Evolutionary conservation across 2,888 invertebrate species (phyloP).

Genomic region (Buathra laborator): DNA sequence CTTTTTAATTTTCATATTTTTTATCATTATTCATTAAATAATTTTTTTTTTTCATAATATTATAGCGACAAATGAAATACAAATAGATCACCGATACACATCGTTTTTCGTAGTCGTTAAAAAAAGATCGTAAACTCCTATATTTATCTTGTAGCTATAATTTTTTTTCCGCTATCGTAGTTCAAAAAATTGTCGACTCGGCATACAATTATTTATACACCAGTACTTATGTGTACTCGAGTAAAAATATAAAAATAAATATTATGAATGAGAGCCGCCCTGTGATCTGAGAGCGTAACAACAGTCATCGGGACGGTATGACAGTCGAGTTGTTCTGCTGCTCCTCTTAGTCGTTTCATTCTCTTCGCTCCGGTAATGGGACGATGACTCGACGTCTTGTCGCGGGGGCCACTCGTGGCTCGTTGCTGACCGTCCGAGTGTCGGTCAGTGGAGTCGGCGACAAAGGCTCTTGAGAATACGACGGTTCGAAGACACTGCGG

Average conservation of each 20-base stretch:
- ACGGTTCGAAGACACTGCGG: conserved; percentile 4
- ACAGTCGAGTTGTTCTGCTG: conserved; percentile 15
- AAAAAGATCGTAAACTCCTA: background rate
- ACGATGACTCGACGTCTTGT: conserved; percentile 35
- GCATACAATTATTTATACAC: conserved; percentile 14
- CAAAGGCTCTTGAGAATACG: conserved; percentile 2
- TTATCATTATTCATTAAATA: too few relatives aligned
- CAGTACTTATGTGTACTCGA: background rate
- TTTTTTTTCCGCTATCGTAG: conserved; percentile 23
- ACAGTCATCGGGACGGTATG: conserved; percentile 7
- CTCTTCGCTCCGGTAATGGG: conserved; percentile 40
- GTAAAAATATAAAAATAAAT: conserved; percentile 3
- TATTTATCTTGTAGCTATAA: background rate
- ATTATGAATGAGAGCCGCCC: conserved; percentile 19
- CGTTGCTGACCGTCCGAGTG: conserved; percentile 22
- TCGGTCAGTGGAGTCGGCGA: conserved; percentile 42
- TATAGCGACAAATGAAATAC: background rate
- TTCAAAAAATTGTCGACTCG: conserved; percentile 11
- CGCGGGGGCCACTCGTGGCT: background rate
- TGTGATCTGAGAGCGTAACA: conserved; percentile 37
- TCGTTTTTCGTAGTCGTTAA: background rate
- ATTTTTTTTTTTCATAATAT: too few relatives aligned
- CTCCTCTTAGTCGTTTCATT: background rate
- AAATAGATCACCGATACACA: background rate
- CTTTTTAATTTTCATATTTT: too few relatives aligned